Percentiles rank a stretch among this genome's conserved stretches.
phyloP scores from a whole-genome alignment of 2,888 invertebrate species.

The Gymnosoma rotundatum region DNA sequence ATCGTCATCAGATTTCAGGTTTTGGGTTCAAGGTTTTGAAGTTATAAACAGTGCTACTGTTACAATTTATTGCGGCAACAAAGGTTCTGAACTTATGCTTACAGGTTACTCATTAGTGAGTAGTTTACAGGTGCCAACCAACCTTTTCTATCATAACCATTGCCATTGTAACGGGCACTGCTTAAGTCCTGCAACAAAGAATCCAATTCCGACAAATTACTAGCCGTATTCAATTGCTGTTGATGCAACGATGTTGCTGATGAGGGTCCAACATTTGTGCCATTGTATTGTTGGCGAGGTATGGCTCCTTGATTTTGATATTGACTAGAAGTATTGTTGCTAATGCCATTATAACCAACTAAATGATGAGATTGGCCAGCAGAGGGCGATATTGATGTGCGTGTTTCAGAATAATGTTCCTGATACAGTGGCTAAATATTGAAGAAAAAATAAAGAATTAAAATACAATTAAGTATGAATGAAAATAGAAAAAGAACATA shows the following conservation, averaged over 20 bases:
- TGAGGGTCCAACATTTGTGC: constrained; percentile 52
- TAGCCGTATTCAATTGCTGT: constrained; percentile 80
- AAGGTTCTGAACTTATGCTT: not conserved
- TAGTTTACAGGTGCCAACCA: constrained; percentile 16
- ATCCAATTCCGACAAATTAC: constrained; percentile 95
- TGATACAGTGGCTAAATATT: constrained; percentile 77
- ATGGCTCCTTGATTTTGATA: constrained; percentile 79
- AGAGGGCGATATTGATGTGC: constrained; percentile 75
- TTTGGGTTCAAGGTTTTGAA: too few relatives aligned
- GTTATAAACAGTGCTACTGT: too few relatives aligned
- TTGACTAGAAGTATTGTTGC: constrained; percentile 72
- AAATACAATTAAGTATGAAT: not conserved
- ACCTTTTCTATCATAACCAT: constrained; percentile 82
- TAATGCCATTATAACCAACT: constrained; percentile 68
- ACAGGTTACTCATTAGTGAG: not conserved
- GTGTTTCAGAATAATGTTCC: constrained; percentile 80
- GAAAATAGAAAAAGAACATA: constrained; percentile 6
- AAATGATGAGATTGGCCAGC: constrained; percentile 45
- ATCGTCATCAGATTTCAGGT: too few relatives aligned
- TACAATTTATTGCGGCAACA: too few relatives aligned
- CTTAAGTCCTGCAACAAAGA: constrained; percentile 95
- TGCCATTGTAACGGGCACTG: constrained; percentile 86
- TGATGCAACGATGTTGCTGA: constrained; percentile 38
- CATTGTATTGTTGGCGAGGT: constrained; percentile 75
- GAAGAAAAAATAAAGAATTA: constrained; percentile 7